Conservation (phyloP, 2,888 invertebrate species). For the Patella caerulea region DNA sequence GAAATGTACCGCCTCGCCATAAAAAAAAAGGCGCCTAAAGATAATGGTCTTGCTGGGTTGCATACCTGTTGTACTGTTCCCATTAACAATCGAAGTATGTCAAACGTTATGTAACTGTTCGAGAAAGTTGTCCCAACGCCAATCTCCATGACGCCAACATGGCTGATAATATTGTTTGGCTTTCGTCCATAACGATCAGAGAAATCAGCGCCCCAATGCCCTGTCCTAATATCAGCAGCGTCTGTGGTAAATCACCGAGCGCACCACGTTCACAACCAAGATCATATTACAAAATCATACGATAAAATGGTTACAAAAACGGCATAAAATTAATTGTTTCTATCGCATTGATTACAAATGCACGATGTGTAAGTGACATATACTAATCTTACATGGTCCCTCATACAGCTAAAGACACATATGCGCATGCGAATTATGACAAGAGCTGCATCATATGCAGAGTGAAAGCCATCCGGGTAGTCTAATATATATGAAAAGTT, state of each 20-base stretch:
- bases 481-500: too few relatives aligned
- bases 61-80: slow-evolving; percentile 19
- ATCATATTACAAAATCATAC: background rate
- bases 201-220: slow-evolving; percentile 11
- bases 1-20: too few relatives aligned
- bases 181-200: slow-evolving; percentile 18
- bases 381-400: too few relatives aligned
- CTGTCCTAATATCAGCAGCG: slow-evolving; percentile 16
- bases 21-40: too few relatives aligned
- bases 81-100: slow-evolving; percentile 11
- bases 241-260: slow-evolving; percentile 13
- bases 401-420: too few relatives aligned
- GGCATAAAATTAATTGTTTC: too few relatives aligned
- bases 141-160: background rate
- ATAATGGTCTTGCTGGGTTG: background rate
- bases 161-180: slow-evolving; percentile 8
- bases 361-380: too few relatives aligned
- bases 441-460: too few relatives aligned
- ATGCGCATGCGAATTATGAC: too few relatives aligned
- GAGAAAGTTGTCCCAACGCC: slow-evolving; percentile 17
- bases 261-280: slow-evolving; percentile 16
- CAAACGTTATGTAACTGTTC: slow-evolving; percentile 1
- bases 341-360: too few relatives aligned
- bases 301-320: too few relatives aligned
- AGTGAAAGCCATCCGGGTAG: too few relatives aligned